Evolutionary conservation across 2,797 vertebrate genomes (phyloP).

Genomic region (Trachurus trachurus): DNA sequence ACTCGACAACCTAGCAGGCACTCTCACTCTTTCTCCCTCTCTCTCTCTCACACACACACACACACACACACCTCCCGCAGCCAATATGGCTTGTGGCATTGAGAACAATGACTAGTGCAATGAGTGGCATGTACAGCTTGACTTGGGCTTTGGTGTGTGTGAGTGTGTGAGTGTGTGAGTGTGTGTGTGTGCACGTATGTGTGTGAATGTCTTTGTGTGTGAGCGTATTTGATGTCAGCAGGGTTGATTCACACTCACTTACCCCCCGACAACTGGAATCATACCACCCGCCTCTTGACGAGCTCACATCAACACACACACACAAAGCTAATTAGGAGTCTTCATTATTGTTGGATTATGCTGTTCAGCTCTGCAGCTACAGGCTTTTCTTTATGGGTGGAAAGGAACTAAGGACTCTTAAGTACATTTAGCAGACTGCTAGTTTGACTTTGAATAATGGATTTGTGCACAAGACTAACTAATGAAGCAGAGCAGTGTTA

Average conservation of each 20-base stretch:
- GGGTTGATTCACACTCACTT: constrained; percentile 84
- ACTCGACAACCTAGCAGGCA: constrained; percentile 27
- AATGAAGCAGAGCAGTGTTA: constrained; percentile 46
- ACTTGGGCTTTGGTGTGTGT: constrained; percentile 60
- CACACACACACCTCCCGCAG: constrained; percentile 10
- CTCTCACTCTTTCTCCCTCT: background rate
- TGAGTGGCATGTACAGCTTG: constrained; percentile 73
- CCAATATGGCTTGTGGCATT: constrained; percentile 59
- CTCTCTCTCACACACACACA: background rate
- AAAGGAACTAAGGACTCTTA: constrained; percentile 74
- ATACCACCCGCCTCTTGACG: constrained; percentile 80
- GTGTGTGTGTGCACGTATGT: background rate
- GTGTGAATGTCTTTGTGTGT: constrained; percentile 38
- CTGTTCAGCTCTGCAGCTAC: constrained; percentile 75
- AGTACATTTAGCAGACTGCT: constrained; percentile 75
- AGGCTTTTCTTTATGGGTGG: constrained; percentile 72
- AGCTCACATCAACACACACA: constrained; percentile 65
- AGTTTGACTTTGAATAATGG: constrained; percentile 75
- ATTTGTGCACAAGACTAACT: constrained; percentile 60
- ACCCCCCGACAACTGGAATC: constrained; percentile 84
- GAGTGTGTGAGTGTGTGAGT: constrained; percentile 49
- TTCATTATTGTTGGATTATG: constrained; percentile 84
- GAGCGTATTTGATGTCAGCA: constrained; percentile 76
- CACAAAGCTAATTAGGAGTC: constrained; percentile 79
- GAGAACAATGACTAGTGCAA: constrained; percentile 71